phyloP scores from a whole-genome alignment of 1,140 invertebrate species.

The Drosophila tani region DNA sequence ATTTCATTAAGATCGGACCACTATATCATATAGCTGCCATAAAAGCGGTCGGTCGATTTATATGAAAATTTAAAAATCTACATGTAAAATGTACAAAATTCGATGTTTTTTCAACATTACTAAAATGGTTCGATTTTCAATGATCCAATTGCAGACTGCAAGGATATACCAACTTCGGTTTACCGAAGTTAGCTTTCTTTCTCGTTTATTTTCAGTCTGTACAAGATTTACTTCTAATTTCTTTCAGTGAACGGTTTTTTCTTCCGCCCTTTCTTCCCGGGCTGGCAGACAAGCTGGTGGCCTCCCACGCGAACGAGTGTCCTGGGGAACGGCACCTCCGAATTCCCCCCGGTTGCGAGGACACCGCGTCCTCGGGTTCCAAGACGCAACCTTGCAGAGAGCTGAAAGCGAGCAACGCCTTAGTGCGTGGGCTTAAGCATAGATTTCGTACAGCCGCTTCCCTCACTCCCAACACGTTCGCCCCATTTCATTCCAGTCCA shows the following conservation, averaged over 20 bases:
- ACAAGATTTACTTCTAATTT: background rate
- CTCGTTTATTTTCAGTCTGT: no score
- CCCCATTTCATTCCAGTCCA: background rate
- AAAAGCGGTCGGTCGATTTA: no score
- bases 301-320: slow-evolving; percentile 37
- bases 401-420: slow-evolving; percentile 32
- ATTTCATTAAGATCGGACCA: no score
- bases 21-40: no score
- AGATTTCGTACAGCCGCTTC: slow-evolving; percentile 16
- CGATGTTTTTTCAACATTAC: no score
- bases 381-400: slow-evolving; percentile 25
- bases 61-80: no score
- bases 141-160: no score
- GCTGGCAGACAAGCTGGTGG: slow-evolving; percentile 17
- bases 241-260: background rate
- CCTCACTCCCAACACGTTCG: background rate
- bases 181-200: no score
- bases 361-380: slow-evolving; percentile 10
- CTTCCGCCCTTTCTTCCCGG: background rate
- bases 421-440: slow-evolving; percentile 38
- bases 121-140: no score
- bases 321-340: slow-evolving; percentile 34
- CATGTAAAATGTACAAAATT: no score
- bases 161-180: no score
- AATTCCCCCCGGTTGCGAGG: background rate